Conservation (phyloP, 2,888 invertebrate genomes). For the Oscheius sp. region DNA sequence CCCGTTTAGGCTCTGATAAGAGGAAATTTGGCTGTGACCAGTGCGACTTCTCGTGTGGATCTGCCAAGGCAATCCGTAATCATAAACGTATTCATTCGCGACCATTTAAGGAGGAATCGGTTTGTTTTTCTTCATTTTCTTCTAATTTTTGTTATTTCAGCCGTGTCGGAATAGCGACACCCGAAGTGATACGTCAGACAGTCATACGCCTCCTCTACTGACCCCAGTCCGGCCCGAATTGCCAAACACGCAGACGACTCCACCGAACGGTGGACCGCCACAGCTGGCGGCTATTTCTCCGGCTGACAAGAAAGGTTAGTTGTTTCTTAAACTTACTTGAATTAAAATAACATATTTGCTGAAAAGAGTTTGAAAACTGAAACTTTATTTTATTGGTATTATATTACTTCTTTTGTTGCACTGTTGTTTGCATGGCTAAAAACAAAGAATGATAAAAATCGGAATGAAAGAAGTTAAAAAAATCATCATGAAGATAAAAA, state of each 20-base stretch:
- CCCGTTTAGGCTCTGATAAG: conserved; percentile 22
- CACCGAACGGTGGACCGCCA: neutral
- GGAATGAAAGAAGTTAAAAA: no score
- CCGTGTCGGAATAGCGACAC: no score
- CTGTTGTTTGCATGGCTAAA: no score
- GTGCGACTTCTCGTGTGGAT: conserved; percentile 44
- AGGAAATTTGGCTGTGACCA: conserved; percentile 41
- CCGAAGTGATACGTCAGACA: conserved; percentile 25
- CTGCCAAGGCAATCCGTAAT: conserved; percentile 36
- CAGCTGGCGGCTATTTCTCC: conserved; percentile 17
- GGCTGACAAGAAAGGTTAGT: neutral
- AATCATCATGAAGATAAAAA: no score
- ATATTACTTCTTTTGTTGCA: no score
- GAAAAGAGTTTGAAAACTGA: no score
- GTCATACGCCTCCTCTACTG: conserved; percentile 20
- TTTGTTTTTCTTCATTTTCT: neutral
- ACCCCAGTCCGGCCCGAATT: conserved; percentile 1
- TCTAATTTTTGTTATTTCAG: neutral
- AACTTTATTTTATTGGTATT: no score
- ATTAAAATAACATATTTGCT: no score
- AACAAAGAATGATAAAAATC: no score
- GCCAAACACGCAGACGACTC: neutral
- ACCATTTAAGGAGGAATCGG: conserved; percentile 19
- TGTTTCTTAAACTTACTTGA: no score
- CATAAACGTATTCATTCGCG: conserved; percentile 36